phyloP scores from a whole-genome alignment of 2,797 vertebrate species.

The Balearica regulorum region DNA sequence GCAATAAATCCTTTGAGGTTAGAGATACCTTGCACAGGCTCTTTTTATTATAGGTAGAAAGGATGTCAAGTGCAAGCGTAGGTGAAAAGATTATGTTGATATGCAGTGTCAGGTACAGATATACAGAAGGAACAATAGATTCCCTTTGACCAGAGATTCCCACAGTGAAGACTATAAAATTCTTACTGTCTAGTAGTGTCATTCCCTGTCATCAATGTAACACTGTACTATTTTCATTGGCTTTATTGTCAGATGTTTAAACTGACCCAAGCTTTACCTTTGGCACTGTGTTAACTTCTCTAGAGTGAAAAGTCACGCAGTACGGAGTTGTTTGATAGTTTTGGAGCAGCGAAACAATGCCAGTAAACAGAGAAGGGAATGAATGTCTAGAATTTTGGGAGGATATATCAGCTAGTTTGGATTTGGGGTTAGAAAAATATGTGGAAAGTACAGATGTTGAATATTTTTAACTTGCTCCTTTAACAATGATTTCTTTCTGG shows the following conservation, averaged over 20 bases:
- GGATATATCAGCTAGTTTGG: background rate
- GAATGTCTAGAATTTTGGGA: background rate
- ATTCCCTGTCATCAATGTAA: background rate
- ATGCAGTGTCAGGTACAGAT: background rate
- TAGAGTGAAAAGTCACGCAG: background rate
- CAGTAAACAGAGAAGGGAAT: background rate
- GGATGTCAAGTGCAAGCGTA: background rate
- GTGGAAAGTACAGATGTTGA: background rate
- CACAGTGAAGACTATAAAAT: background rate
- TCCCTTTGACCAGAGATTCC: background rate
- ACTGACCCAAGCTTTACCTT: background rate
- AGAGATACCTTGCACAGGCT: background rate
- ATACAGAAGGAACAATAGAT: background rate
- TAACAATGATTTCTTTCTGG: background rate
- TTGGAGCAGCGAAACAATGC: background rate
- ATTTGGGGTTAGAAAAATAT: background rate
- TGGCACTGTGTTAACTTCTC: background rate
- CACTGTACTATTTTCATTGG: background rate
- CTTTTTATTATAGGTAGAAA: background rate
- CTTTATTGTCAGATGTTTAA: background rate
- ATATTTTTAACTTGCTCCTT: background rate
- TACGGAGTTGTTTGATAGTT: background rate
- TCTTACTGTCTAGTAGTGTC: background rate
- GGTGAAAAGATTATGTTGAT: background rate
- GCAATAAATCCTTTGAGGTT: background rate